phyloP scores from a whole-genome alignment of 1,140 invertebrate species.

The Bradysia coprophila region DNA sequence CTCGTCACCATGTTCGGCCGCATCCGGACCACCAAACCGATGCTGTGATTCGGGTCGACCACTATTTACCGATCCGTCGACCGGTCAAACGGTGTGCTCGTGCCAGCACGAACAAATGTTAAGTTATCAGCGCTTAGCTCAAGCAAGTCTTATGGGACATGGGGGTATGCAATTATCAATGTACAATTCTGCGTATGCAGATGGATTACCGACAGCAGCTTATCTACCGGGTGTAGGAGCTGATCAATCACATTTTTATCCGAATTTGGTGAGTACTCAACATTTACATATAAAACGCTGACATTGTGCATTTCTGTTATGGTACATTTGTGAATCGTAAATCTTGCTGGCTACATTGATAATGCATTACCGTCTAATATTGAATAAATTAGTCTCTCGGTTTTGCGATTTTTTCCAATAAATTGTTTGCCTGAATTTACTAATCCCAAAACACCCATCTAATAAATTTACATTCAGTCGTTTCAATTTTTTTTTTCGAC shows the following conservation, averaged over 20 bases:
- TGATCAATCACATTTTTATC: constrained; percentile 52
- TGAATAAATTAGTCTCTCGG: too few species aligned
- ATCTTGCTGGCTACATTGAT: too few species aligned
- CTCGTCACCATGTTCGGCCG: constrained; percentile 24
- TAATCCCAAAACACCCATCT: too few species aligned
- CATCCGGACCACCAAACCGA: constrained; percentile 26
- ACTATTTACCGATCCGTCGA: constrained; percentile 79
- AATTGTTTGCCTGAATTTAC: too few species aligned
- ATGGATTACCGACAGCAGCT: constrained; percentile 55
- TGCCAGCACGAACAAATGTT: constrained; percentile 66
- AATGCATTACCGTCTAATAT: too few species aligned
- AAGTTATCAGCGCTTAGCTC: constrained; percentile 60
- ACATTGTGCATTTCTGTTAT: constrained; percentile 2
- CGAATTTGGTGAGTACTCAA: constrained; percentile 55
- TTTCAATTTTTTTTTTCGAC: too few species aligned
- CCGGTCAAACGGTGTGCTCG: constrained; percentile 81
- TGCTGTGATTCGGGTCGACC: constrained; percentile 86
- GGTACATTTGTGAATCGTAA: too few species aligned
- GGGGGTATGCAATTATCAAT: constrained; percentile 43
- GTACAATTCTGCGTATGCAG: constrained; percentile 54
- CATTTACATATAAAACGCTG: background rate
- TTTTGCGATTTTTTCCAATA: background rate
- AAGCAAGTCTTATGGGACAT: constrained; percentile 28
- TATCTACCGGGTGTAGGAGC: constrained; percentile 63
- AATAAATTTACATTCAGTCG: too few species aligned